Conservation (phyloP, 2,797 vertebrate species). For the Chelmon rostratus region DNA sequence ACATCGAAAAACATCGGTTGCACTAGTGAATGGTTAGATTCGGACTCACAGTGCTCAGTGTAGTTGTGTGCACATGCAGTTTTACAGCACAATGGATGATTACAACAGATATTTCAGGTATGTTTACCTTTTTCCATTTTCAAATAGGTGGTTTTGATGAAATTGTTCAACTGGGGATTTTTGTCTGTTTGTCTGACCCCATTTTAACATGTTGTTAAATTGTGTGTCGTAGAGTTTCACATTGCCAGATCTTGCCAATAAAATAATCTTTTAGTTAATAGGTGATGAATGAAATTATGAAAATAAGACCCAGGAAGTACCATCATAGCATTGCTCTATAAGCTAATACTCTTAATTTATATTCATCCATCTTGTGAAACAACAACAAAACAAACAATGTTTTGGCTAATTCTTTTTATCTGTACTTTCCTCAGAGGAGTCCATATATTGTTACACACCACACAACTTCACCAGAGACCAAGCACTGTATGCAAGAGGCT, state of each 20-base stretch:
- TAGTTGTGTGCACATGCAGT: background rate
- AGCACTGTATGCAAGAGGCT: constrained; percentile 98
- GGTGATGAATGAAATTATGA: background rate
- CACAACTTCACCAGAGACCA: constrained; percentile 99
- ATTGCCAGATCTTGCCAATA: background rate
- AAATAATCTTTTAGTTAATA: background rate
- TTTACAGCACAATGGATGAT: constrained; percentile 10
- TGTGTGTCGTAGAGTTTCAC: background rate
- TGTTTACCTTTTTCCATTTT: constrained; percentile 10
- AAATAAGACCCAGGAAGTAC: background rate
- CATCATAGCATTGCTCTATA: background rate
- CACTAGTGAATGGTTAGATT: background rate
- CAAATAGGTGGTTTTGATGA: background rate
- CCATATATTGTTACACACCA: constrained; percentile 99
- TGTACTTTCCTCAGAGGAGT: constrained; percentile 90
- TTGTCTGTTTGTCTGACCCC: background rate
- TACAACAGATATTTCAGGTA: background rate
- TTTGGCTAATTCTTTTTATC: constrained; percentile 29
- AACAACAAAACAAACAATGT: too few species aligned
- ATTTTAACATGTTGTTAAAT: background rate
- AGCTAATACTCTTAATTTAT: background rate
- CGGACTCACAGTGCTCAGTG: background rate
- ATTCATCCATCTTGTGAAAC: constrained; percentile 4
- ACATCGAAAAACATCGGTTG: background rate
- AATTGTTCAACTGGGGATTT: background rate